Conservation (phyloP, 2,797 vertebrate genomes). For the Syngnathus rostellatus region DNA sequence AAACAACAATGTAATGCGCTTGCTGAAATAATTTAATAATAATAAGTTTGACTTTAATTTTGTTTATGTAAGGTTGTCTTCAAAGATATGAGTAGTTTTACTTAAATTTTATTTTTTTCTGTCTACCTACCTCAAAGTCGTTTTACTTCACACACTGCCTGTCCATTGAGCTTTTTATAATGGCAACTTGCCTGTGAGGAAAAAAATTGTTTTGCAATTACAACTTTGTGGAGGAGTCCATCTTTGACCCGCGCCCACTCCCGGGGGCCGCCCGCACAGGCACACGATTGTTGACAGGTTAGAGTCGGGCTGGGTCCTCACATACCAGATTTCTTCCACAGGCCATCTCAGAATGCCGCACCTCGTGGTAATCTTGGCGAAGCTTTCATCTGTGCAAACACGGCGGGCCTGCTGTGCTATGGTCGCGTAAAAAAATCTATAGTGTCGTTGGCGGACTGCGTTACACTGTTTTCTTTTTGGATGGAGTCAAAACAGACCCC, state of each 20-base stretch:
- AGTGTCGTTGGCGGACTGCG: slow-evolving; percentile 21
- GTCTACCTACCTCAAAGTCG: neutral
- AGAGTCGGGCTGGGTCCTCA: slow-evolving; percentile 28
- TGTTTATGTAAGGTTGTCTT: no score
- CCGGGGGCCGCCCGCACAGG: slow-evolving; percentile 35
- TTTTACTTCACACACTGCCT: no score
- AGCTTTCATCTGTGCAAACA: slow-evolving; percentile 61
- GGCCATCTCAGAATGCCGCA: slow-evolving; percentile 60
- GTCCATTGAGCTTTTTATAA: neutral
- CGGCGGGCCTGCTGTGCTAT: slow-evolving; percentile 40
- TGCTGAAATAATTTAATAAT: no score
- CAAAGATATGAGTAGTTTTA: no score
- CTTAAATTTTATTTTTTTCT: no score
- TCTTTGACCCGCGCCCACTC: neutral
- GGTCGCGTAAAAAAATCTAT: slow-evolving; percentile 29
- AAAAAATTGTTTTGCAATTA: neutral
- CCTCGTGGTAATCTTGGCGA: slow-evolving; percentile 60
- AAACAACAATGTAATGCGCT: no score
- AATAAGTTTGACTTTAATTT: neutral
- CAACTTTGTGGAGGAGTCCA: neutral
- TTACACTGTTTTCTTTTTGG: slow-evolving; percentile 35
- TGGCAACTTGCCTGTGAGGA: neutral
- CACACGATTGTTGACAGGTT: slow-evolving; percentile 53
- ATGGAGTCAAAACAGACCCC: slow-evolving; percentile 22
- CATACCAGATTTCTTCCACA: slow-evolving; percentile 58